Base-by-base conservation (phyloP, 2,888 invertebrate species). In the Diploptera punctata region DNA sequence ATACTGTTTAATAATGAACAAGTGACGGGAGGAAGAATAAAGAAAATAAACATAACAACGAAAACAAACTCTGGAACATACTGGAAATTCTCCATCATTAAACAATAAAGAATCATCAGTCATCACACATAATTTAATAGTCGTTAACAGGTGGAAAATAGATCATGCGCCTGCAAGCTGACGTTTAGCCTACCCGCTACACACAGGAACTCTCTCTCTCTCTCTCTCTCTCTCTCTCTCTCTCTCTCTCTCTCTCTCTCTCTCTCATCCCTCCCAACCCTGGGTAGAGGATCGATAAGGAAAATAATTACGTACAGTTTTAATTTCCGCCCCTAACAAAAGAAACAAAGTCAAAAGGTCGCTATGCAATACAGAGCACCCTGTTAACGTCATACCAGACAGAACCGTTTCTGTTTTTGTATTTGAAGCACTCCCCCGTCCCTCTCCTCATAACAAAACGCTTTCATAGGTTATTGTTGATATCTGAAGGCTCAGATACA, bases 261-360 rank as follows among this genome's bases (percentile, higher is more conserved):
- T 31, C n/a, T 21, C 5, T 5, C 33, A 33, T 9, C 62, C 10
- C 21, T 18, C 10, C 21, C 62, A 33, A 18, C 24, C 10, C 19
- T 19, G 21, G 19, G 21, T 43, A 16, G n/a, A n/a, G 33, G 43
- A 43, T 62, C 62, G 62, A 62, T 62, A 62, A 62, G 43, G 62
- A 43, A 43, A 62, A 62, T 62, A 62, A 62, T 62, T 62, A 62
- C 62, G 43, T 33, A 24, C 62, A 62, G 43, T 62, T 62, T 62
- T 62, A 62, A 62, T 62, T 62, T 62, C 62, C 62, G 62, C 62
- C 21, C 31, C 62, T 33, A 43, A 62, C 62, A 62, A 62, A 62
- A 43, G 62, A 43, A 52, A 52, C 52, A 52, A 62, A 62, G 62
- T 43, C 21, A 38, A 43, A 62, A 62, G 43, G 62, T 62, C 62